Evolutionary conservation across 2,888 invertebrate genomes (phyloP).

Genomic region (Eumacrocentrus americanus): DNA sequence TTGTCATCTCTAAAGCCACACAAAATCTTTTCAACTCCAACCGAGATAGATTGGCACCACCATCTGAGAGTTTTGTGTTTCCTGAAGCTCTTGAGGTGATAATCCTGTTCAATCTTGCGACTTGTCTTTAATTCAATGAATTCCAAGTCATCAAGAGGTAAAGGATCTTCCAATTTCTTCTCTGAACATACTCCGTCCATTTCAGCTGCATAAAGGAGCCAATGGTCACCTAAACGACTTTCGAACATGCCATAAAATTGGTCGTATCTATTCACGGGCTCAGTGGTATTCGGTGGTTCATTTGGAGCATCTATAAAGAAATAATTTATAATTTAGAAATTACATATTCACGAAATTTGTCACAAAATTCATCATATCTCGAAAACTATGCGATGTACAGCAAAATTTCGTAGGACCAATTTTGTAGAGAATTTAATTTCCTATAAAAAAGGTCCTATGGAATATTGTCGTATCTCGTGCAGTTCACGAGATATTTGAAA

Average conservation of each 20-base stretch:
- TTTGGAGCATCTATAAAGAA: conserved; percentile 61
- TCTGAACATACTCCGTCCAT: conserved; percentile 69
- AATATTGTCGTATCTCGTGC: no score
- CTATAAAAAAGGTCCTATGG: no score
- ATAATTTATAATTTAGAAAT: not conserved
- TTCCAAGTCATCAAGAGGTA: conserved; percentile 51
- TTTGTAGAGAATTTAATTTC: no score
- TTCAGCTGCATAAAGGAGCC: conserved; percentile 76
- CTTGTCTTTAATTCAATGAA: conserved; percentile 77
- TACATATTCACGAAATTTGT: no score
- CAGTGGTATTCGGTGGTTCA: conserved; percentile 62
- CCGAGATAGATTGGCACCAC: conserved; percentile 81
- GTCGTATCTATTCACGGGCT: conserved; percentile 70
- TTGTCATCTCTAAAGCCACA: conserved; percentile 74
- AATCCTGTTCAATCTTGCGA: conserved; percentile 63
- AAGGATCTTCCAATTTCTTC: conserved; percentile 36
- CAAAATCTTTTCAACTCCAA: conserved; percentile 70
- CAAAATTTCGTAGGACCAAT: no score
- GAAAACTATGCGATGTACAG: no score
- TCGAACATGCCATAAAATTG: conserved; percentile 72
- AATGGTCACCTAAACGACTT: conserved; percentile 66
- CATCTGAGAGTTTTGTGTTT: conserved; percentile 67
- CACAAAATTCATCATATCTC: no score
- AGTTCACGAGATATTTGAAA: no score
- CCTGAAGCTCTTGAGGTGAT: conserved; percentile 66